Evolutionary conservation across 2,113 vertebrate species (phyloP), one percentile per base, ranked within the genome.

Genomic region (Ploceus nigricollis): DNA sequence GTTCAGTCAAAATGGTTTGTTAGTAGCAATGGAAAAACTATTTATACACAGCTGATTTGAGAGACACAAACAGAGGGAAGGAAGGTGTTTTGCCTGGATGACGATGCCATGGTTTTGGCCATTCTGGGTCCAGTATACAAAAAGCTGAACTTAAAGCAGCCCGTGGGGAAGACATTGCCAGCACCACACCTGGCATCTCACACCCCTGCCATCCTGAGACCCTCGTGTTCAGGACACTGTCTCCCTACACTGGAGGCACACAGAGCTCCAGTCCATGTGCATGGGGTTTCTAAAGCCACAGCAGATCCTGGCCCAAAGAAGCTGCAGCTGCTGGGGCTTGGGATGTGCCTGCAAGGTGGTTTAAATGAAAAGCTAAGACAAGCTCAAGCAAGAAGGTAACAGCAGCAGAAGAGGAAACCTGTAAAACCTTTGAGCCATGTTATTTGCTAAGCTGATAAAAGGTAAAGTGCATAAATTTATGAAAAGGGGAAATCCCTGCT

Each of bases 391-490:
- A 82, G 94, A 86, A 86, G 5, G 42, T 81, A 92, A 75, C 50
- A 89, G 72, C 72, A 87, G 70, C 93, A 91, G 93, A 93, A 93
- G 48, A 7, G 15, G 75, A 94, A 95, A 93, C 76, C 92, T 87
- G 50, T 45, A 92, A 96, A 96, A 81, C 37, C 37, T 97, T 94
- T 73, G 70, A 93, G 76, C 80, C 65, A 33, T 92, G 86, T 92
- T 97, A 97, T 97, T 97, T 97, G 77, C 81, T 94, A 93, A 97
- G 64, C 35, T 64, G 77, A 96, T 94, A 97, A 94, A 80, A 86
- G 79, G 50, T 91, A 94, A 50, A 78, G 79, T 85, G 63, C 66
- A 64, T 90, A 69, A 65, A 94, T 72, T 76, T 82, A 40, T 64
- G 68, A 94, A 64, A 54, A 81, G 89, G 56, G 53, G 39, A 97